phyloP scores from a whole-genome alignment of 2,797 vertebrate species.

The Hoplostethus mediterraneus region DNA sequence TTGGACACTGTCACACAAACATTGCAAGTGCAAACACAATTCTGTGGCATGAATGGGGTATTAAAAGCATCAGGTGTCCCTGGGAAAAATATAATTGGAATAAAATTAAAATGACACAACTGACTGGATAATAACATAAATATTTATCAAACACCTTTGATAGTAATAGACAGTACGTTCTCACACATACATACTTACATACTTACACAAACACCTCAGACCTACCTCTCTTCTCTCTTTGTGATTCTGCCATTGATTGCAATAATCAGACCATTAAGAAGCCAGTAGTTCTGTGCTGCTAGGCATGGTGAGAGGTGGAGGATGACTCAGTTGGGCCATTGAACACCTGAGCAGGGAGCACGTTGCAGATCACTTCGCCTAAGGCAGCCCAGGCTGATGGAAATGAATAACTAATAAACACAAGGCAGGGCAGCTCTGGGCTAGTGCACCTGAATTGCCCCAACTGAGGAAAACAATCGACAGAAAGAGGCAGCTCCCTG shows the following conservation, averaged over 20 bases:
- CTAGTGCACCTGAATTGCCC: constrained; percentile 78
- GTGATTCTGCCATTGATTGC: constrained; percentile 25
- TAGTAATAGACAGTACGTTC: too few relatives aligned
- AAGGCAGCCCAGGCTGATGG: constrained; percentile 66
- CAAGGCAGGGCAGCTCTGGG: constrained; percentile 72
- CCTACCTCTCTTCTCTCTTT: too few relatives aligned
- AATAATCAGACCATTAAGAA: constrained; percentile 43
- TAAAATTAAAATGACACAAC: neutral
- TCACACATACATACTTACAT: neutral
- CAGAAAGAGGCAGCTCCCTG: constrained; percentile 39
- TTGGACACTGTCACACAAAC: too few relatives aligned
- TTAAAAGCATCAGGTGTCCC: neutral
- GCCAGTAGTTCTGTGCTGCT: constrained; percentile 27
- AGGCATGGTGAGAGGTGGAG: constrained; percentile 49
- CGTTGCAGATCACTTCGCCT: constrained; percentile 65
- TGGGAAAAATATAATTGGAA: neutral
- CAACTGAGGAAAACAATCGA: constrained; percentile 74
- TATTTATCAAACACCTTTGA: too few relatives aligned
- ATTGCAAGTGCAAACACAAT: too few relatives aligned
- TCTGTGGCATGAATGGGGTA: too few relatives aligned
- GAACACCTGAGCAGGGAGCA: constrained; percentile 70
- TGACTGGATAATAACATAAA: neutral
- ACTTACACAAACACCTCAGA: constrained; percentile 15
- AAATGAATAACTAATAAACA: constrained; percentile 83
- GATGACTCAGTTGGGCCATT: constrained; percentile 54